phyloP scores from a whole-genome alignment of 2,113 vertebrate species.

The Podarcis muralis region DNA sequence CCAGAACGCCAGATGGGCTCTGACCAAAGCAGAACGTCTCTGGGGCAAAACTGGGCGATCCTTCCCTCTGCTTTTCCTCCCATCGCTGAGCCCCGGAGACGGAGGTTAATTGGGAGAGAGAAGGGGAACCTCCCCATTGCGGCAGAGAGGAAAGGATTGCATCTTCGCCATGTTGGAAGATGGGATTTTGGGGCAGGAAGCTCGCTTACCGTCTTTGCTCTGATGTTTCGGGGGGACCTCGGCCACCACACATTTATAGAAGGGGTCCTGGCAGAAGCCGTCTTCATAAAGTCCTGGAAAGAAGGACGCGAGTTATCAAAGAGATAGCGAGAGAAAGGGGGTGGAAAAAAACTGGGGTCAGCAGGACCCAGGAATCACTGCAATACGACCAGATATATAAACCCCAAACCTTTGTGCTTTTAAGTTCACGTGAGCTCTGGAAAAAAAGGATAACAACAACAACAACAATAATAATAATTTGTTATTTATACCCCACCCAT shows the following conservation, averaged over 20 bases:
- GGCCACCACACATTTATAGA: constrained; percentile 77
- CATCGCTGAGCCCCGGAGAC: neutral
- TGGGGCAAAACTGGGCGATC: neutral
- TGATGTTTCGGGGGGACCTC: constrained; percentile 74
- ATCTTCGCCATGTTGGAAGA: neutral
- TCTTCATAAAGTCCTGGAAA: constrained; percentile 75
- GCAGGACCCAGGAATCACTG: neutral
- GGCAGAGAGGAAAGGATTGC: neutral
- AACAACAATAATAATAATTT: too few species aligned
- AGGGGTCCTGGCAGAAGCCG: constrained; percentile 78
- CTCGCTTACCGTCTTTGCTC: constrained; percentile 69
- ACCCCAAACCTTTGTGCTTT: neutral
- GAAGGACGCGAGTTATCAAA: fast-evolving
- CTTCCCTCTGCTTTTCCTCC: neutral
- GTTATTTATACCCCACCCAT: too few species aligned
- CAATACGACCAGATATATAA: neutral
- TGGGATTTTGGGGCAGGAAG: neutral
- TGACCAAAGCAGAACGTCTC: neutral
- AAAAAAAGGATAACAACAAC: too few species aligned
- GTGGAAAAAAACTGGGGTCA: fast-evolving
- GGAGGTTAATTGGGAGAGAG: too few species aligned
- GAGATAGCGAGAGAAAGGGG: neutral
- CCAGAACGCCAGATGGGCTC: too few species aligned
- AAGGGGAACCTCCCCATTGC: too few species aligned
- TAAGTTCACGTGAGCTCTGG: neutral